A percentile compares a stretch with the other conserved stretches of the same genome.
Conservation (phyloP, 1,140 invertebrate species). For the Brachionus asplanchnoidis region DNA sequence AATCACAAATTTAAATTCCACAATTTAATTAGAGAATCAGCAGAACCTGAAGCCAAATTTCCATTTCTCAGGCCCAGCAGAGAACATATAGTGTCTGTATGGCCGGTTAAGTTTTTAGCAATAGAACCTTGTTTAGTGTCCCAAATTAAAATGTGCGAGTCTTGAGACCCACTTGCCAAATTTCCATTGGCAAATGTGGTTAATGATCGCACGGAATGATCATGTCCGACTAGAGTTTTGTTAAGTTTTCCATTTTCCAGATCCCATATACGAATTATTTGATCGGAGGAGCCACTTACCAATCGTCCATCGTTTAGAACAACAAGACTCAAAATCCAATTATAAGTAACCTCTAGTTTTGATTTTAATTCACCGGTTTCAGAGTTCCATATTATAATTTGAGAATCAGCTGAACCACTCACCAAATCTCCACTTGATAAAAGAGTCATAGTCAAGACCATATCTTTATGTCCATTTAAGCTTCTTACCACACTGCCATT, state of each 20-base stretch:
- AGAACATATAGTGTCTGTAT: not conserved
- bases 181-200: not conserved
- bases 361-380: not conserved
- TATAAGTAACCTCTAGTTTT: not conserved
- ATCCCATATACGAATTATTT: conserved; percentile 14
- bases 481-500: not conserved
- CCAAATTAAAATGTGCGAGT: not conserved
- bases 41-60: not conserved
- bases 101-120: not conserved
- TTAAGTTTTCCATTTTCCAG: not conserved
- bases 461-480: not conserved
- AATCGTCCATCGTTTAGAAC: conserved; percentile 8
- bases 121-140: not conserved
- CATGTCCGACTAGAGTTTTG: conserved; percentile 28
- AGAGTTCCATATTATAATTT: not conserved
- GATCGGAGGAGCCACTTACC: not conserved
- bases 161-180: conserved; percentile 15
- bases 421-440: not conserved
- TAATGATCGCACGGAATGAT: not conserved
- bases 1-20: conserved; percentile 21
- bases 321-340: not conserved
- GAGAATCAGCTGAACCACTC: conserved; percentile 8
- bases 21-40: not conserved
- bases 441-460: not conserved
- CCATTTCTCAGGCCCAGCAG: not conserved